Base-by-base conservation (phyloP, 2,888 invertebrate species). In the Lasioglossum malachurum region DNA sequence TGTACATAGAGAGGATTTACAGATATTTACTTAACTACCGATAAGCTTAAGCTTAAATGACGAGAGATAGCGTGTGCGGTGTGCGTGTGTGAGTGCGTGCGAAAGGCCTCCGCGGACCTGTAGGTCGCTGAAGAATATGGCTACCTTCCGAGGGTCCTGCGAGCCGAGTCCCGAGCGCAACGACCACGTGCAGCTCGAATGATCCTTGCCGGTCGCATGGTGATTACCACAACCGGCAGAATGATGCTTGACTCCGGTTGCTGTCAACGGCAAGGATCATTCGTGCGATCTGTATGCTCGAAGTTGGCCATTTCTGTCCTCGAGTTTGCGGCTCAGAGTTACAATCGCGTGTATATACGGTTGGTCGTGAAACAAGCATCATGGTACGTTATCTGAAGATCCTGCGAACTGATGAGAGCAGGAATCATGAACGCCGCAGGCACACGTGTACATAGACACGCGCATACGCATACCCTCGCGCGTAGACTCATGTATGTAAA, bases 11-110 rank as follows among this genome's bases (percentile, higher is more conserved):
- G 90, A 94, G 91, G 93, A 85, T 93, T 92, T 93, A 94, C 91
- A 94, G 94, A 41, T 94, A 95, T 95, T 95, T 95, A 95, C 95
- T 95, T 95, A 95, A 95, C 94, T 94, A 95, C 87, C 90, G 91
- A 91, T 94, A 94, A 93, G 93, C 87, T 90, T 89, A 86, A 88
- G 84, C 85, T 84, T 85, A 85, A 85, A 78, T 23, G 73, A 86
- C 80, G 82, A 86, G 82, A 86, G 77, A 78, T 71, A 57, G 74
- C 78, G 85, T 73, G 81, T 74, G 75, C 75, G 75, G 38, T 49
- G 49, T 64, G 80, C 85, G 89, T 78, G 78, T 79, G 82, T 77
- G 79, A 89, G 83, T 83, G 77, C 82, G 80, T 82, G 91, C 89
- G 78, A 80, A 87, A 88, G 86, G 8, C 35, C 60, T 84, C 86